Percentiles rank a stretch among this genome's conserved stretches.
Conservation (phyloP, 2,113 vertebrate species). For the Morone chrysops region DNA sequence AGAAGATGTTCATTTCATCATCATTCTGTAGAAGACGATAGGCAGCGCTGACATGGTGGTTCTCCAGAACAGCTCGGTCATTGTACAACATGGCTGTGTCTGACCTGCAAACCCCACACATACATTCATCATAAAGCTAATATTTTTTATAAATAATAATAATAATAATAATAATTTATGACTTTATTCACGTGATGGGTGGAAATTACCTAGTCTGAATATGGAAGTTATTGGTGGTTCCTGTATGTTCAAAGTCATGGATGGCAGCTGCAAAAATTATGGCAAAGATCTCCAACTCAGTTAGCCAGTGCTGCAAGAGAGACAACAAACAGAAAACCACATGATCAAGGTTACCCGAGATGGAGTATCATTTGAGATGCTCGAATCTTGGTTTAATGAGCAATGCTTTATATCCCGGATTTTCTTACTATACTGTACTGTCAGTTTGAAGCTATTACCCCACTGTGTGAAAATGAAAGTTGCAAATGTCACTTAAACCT, state of each 20-base stretch:
- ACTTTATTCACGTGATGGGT: background rate
- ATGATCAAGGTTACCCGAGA: too few relatives aligned
- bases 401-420: background rate
- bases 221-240: slow-evolving; percentile 98
- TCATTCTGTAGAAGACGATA: slow-evolving; percentile 94
- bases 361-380: too few relatives aligned
- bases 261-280: slow-evolving; percentile 96
- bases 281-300: slow-evolving; percentile 96
- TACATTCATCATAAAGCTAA: slow-evolving; percentile 1
- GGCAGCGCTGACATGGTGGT: slow-evolving; percentile 93
- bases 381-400: background rate
- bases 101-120: slow-evolving; percentile 83
- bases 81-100: slow-evolving; percentile 95
- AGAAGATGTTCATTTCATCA: slow-evolving; percentile 94
- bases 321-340: background rate
- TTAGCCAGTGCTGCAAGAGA: slow-evolving; percentile 91
- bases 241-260: slow-evolving; percentile 96
- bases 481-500: background rate
- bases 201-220: slow-evolving; percentile 89
- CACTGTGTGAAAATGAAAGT: background rate
- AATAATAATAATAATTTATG: background rate
- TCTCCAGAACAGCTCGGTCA: slow-evolving; percentile 94
- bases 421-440: background rate
- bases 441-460: background rate
- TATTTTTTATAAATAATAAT: background rate